A percentile compares a stretch with the other conserved stretches of the same genome.
Evolutionary conservation across 2,888 invertebrate species (phyloP).

Genomic region (Coecobrya sp.): DNA sequence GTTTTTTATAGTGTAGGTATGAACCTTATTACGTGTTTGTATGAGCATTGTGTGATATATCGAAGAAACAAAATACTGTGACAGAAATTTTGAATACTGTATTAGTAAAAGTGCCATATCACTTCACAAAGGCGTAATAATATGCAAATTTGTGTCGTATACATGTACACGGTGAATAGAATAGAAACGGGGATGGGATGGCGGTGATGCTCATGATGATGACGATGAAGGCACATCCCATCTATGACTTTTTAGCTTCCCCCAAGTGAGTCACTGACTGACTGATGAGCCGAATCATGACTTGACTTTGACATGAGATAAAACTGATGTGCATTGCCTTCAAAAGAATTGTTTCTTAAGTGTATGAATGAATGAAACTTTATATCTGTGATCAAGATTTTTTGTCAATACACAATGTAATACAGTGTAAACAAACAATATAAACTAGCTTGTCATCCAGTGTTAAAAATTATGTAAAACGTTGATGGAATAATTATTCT

Average conservation of each 20-base stretch:
- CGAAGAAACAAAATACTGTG: neutral
- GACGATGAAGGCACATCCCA: conserved; percentile 22
- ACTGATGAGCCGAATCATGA: conserved; percentile 76
- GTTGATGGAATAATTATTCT: too few relatives aligned
- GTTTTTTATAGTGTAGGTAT: neutral
- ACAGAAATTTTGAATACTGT: conserved; percentile 61
- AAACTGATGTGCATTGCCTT: conserved; percentile 65
- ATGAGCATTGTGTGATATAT: conserved; percentile 1
- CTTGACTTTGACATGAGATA: conserved; percentile 74
- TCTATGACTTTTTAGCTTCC: conserved; percentile 63
- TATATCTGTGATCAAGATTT: too few relatives aligned
- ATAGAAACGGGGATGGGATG: neutral
- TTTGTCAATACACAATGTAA: too few relatives aligned
- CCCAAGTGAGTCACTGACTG: conserved; percentile 74
- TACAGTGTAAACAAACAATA: too few relatives aligned
- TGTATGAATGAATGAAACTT: neutral
- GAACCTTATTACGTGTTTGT: too few relatives aligned
- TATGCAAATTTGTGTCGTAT: conserved; percentile 56
- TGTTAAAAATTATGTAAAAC: too few relatives aligned
- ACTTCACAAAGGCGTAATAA: conserved; percentile 42
- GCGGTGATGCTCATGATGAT: neutral
- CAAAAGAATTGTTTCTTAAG: neutral
- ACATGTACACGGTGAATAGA: neutral
- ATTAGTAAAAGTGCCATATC: conserved; percentile 16
- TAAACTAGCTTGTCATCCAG: too few relatives aligned